Evolutionary conservation across 2,888 invertebrate species (phyloP).

Genomic region (Operophtera brumata): DNA sequence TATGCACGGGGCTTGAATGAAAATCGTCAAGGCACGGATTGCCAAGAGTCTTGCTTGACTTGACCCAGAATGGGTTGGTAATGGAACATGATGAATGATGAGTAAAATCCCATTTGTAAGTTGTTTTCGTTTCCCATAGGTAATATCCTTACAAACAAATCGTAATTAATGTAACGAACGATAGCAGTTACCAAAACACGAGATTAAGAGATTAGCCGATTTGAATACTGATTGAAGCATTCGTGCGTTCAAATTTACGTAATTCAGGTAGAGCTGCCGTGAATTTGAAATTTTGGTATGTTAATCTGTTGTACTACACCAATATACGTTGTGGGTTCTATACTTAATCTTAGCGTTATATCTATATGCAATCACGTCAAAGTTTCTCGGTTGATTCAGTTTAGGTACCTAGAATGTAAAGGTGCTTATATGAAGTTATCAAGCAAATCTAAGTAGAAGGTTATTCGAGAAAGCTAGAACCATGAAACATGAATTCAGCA

Average conservation of each 20-base stretch:
- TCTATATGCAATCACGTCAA: constrained; percentile 3
- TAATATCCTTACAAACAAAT: not conserved
- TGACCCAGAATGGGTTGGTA: too few species aligned
- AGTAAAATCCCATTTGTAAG: too few species aligned
- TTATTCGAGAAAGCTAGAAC: too few species aligned
- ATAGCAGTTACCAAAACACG: constrained; percentile 29
- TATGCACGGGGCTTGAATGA: too few species aligned
- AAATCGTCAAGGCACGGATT: too few species aligned
- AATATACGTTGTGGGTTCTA: too few species aligned
- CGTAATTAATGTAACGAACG: not conserved
- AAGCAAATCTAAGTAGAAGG: too few species aligned
- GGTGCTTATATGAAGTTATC: not conserved
- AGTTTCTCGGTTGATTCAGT: constrained; percentile 5
- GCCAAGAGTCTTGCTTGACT: too few species aligned
- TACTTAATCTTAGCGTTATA: too few species aligned
- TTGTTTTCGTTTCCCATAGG: too few species aligned
- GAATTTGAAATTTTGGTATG: constrained; percentile 30
- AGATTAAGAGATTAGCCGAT: constrained; percentile 39
- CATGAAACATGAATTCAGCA: not conserved
- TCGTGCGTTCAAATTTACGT: constrained; percentile 33
- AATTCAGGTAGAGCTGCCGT: constrained; percentile 29
- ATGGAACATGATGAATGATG: too few species aligned
- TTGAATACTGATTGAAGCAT: constrained; percentile 40
- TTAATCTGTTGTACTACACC: constrained; percentile 7
- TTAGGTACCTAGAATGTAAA: not conserved